Evolutionary conservation across 1,140 invertebrate species (phyloP), one percentile per base, ranked within the genome.

Genomic region (Planococcus citri): DNA sequence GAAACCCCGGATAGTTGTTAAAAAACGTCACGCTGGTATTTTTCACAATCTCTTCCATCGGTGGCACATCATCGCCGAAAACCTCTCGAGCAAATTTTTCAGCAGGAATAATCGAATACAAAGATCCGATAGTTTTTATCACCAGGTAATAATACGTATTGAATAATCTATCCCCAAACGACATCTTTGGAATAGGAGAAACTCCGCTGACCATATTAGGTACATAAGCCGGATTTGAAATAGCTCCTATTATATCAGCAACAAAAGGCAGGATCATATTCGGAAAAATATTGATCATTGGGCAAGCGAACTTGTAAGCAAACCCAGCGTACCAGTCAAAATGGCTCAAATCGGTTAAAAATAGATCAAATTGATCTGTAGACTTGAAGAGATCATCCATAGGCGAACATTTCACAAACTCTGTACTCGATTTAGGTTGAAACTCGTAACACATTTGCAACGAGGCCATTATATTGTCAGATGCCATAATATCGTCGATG

Each of bases 21-120:
- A 73, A 68, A 2, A 78, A 70, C 12, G 75, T 38, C 17, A 76
- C 64, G 68, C 71, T 73, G 27, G 70, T 68, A 57, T 73, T 70
- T 17, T 71, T 64, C 27, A 72, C 71, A 14, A 72, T 60, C 6
- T 73, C 60, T 8, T 80, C 78, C 25, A 87, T 74, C 2, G 82
- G 79, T 1, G 86, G 85, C 24, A 86, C 74, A 71, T 85, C 79
- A 17, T 70, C 57, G 1, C 72, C 72, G 4, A 74, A 51, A 6
- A 51, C n/a, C 41, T 51, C 41, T 17, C n/a, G 4, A n/a, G 41
- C 41, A 17, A 51, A 51, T 33, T 33, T 12, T 33, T 33, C 29
- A 2, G 41, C n/a, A 9, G 41, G 41, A 9, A 14, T 17, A n/a
- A 17, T 17, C 17, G n/a, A 9, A 51, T 51, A 51, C 4, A 9